Percentiles rank a stretch among this genome's conserved stretches.
Evolutionary conservation across 1,140 invertebrate genomes (phyloP).

Genomic region (Sitophilus oryzae): DNA sequence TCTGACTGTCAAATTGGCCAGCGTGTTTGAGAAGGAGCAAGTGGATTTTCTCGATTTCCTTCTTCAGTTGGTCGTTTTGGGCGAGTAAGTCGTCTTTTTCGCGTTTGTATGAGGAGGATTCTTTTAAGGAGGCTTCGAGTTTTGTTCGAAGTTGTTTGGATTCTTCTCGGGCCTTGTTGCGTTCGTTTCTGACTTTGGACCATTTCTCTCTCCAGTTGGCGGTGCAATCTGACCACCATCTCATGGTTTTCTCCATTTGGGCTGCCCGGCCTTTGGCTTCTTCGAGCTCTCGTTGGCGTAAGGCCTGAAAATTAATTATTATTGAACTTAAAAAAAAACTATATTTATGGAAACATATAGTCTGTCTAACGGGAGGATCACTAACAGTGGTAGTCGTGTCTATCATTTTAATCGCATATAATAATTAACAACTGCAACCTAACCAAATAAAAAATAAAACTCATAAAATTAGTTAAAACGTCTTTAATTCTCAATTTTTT

Average conservation of each 20-base stretch:
- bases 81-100: slow-evolving; percentile 74
- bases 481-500: no score
- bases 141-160: slow-evolving; percentile 73
- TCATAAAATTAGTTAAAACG: no score
- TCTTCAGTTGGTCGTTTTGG: slow-evolving; percentile 75
- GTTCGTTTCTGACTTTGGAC: slow-evolving; percentile 84
- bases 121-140: slow-evolving; percentile 73
- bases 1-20: slow-evolving; percentile 54
- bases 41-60: slow-evolving; percentile 72
- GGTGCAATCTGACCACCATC: slow-evolving; percentile 94
- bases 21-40: slow-evolving; percentile 62
- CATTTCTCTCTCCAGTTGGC: slow-evolving; percentile 92
- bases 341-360: no score
- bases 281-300: slow-evolving; percentile 75
- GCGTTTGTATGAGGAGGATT: slow-evolving; percentile 65
- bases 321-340: slow-evolving; percentile 1
- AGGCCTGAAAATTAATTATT: slow-evolving; percentile 46
- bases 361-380: no score
- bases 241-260: slow-evolving; percentile 98
- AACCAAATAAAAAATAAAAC: no score
- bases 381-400: no score
- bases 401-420: no score
- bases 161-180: slow-evolving; percentile 83
- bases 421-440: no score
- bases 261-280: slow-evolving; percentile 84